phyloP scores from a whole-genome alignment of 2,797 vertebrate genomes.

The Mallotus villosus region DNA sequence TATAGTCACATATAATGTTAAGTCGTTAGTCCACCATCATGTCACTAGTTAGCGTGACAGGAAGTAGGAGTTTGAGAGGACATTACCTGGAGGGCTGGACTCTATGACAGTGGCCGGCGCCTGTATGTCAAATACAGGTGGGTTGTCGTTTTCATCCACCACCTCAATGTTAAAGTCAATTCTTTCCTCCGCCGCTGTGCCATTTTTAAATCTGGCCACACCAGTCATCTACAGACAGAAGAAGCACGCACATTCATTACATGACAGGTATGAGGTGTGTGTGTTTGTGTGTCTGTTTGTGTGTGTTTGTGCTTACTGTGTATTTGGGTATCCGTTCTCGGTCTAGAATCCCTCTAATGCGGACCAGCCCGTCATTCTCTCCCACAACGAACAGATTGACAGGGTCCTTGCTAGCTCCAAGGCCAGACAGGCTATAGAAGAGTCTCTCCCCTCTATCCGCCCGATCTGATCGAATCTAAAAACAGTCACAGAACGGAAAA shows the following conservation, averaged over 20 bases:
- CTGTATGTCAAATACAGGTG: conserved; percentile 74
- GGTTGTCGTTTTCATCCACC: conserved; percentile 82
- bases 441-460: conserved; percentile 49
- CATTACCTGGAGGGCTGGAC: conserved; percentile 70
- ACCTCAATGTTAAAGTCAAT: conserved; percentile 75
- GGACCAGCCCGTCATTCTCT: conserved; percentile 70
- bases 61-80: not conserved
- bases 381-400: conserved; percentile 75
- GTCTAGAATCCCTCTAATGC: conserved; percentile 77
- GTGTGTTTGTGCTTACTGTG: conserved; percentile 39
- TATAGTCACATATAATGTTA: no score
- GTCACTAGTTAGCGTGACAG: not conserved
- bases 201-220: conserved; percentile 37
- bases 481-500: not conserved
- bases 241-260: not conserved
- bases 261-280: not conserved
- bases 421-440: conserved; percentile 75
- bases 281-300: not conserved
- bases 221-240: conserved; percentile 43
- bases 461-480: conserved; percentile 75
- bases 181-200: conserved; percentile 63
- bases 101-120: conserved; percentile 71
- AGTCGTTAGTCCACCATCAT: not conserved
- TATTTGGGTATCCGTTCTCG: conserved; percentile 76
- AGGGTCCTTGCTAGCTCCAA: conserved; percentile 74